Base-by-base conservation (phyloP, 2,888 invertebrate genomes). In the Aricia artaxerxes region DNA sequence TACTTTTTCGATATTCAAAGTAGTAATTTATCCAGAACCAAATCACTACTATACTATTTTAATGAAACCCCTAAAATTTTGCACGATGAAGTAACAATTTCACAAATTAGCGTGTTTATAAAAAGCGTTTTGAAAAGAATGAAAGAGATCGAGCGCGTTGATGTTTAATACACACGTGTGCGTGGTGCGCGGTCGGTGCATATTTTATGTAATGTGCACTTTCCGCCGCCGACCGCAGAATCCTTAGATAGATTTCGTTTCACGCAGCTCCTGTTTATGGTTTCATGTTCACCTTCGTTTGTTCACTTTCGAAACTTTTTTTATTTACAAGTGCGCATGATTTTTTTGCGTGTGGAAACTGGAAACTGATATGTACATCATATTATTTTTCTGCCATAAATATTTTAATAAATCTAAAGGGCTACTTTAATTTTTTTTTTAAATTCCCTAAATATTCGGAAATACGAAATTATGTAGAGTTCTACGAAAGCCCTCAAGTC, bases 301-400 rank as follows among this genome's bases (percentile, higher is more conserved):
- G 85, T 88, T 89, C 87, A 89, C 89, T 91, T 91, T 90, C 89
- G 88, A 88, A 84, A 85, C 85, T 79, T 83, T 85, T 87, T 88
- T 88, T 82, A 82, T 79, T 81, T 73, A 24, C 78, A 75, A 69
- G 69, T 69, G 49, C 60, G 31, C 44, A 61, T 61, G 60, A 77
- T 69, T 69, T 69, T 76, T 76, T 24, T 49, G 1, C 24, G 24
- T 4, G 24, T 31, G 31, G 35, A 13, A 76, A 76, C 49, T 24
- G 6, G 24, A 24, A 24, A 76, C 53, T 11, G 6, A 76, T 57
- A 13, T 13, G 31, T 76, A 11, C 44, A 24, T 44, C 49, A 16
- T n/a, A 49, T 13, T 57, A 16, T 9, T 60, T 60, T 60, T n/a
- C 60, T n/a, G 13, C 5, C 13, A n/a, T 16, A 4, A 60, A n/a